Evolutionary conservation across 2,797 vertebrate species (phyloP), one percentile per base, ranked within the genome.

Genomic region (Pseudomugil tenellus): DNA sequence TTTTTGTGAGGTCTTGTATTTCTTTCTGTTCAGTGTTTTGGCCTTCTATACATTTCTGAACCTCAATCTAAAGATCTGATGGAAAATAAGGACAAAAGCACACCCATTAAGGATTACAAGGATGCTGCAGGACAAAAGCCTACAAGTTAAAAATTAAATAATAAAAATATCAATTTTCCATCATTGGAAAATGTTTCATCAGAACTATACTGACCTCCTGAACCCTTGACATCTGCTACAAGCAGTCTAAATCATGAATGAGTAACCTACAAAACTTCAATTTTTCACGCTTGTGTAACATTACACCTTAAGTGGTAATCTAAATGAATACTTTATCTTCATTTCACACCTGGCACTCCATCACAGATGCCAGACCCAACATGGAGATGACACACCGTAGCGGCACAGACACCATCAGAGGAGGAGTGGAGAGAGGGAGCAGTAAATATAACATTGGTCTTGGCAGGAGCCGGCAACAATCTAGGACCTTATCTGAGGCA

Each of bases 381-480:
- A 74, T 72, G 66, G 58, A 21, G 63, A 77, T 67, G 83, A 82
- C 73, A 74, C 72, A 72, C 67, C 29, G 26, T 32, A 28, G 76
- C 68, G 79, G 80, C 79, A 61, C 58, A 82, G 63, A 63, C 78
- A 74, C 23, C 67, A 86, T 83, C 72, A 77, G 67, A 66, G 51
- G 48, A 57, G 70, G 69, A 70, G 70, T 26, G 52, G 61, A 76
- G 58, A 73, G 64, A 59, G 67, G 41, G 69, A 72, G 67, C 17
- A 41, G 86, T 88, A 92, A 92, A 91, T 91, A 91, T 89, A 90
- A 89, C 79, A 84, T 80, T 74, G 64, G 65, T 84, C 66, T 85
- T 91, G 84, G 85, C 75, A 80, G 76, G 78, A 89, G 82, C 75
- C 53, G 31, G 41, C 72, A 57, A 88, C 87, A 92, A 92, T 92